Evolutionary conservation across 2,888 invertebrate genomes (phyloP), one percentile per base, ranked within the genome.

Genomic region (Tachina lurida): DNA sequence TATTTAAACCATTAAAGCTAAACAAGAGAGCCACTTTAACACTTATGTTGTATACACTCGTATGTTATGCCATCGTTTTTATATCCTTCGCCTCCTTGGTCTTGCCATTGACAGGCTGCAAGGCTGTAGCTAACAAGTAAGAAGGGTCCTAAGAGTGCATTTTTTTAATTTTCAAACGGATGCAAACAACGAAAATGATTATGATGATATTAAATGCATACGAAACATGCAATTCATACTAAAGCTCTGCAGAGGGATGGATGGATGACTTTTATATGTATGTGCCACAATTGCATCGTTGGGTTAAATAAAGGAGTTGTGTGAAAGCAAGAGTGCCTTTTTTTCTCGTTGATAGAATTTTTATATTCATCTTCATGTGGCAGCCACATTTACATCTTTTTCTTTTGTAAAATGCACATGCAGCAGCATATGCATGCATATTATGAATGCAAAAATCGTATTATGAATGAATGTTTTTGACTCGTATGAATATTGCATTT

Each of bases 1-100:
- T 63, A 68, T 70, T 74, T 67, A 78, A 86, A 45, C 83, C 83
- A 86, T 80, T 86, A 82, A 87, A 22, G 73, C 82, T 83, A 83
- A 86, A 86, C 83, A 83, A 86, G 86, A 76, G 83, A 83, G 71
- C 83, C 86, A 86, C 86, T 86, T 86, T 86, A 86, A 86, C 83
- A 83, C 86, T 86, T 86, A 49, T 77, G 22, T 43, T 49, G 15
- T 62, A 39, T 60, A n/a, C 7, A 19, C 60, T 22, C 49, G 41
- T 62, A 73, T 80, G 73, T 77, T 62, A 67, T 45, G 52, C 19
- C 54, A 63, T 43, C 65, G 19, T 47, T 39, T 54, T 22, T 10
- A 74, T 58, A 43, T 52, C 10, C 52, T 43, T 13, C 31, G 17
- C 19, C 7, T 54, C 39, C 43, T 10, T 17, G 60, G 65, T 4